Base-by-base conservation (phyloP, 1,140 invertebrate genomes). In the Aphidius ervi region DNA sequence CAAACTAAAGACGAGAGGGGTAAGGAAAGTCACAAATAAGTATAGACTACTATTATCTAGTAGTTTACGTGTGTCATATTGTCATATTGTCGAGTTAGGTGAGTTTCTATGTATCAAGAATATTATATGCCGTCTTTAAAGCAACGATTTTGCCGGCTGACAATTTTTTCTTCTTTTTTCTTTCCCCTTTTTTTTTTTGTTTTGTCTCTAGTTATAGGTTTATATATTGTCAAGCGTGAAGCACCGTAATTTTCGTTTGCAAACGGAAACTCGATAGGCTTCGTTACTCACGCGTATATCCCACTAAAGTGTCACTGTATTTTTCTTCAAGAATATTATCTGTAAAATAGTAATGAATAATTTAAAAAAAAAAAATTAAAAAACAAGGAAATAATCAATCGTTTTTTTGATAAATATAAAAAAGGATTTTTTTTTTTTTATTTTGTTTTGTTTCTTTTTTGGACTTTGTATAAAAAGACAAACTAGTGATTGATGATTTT, bases 261-360 rank as follows among this genome's bases (percentile, higher is more conserved):
- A 37, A 52, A 47, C 47, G 40, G 47, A 59, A 50, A 59, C 49
- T 50, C 57, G 57, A 59, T 59, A 50, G 57, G 57, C 57, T 59
- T 59, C 47, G 49, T 46, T 59, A 59, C 49, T 50, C 49, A 59
- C 47, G 49, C 49, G 47, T 59, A 59, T 43, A 43, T 59, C 10
- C 23, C 23, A 31, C 23, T 31, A 31, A 31, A 31, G 23, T 31
- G 23, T 31, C 23, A 31, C 23, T 31, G 23, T 31, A 31, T 31
- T 23, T 54, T 54, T 40, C 41, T 58, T 47, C n/a, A 46, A 48
- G 16, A 10, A 54, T 10, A 54, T 54, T 9, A 10, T 39, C 20
- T 7, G 3, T n/a, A 20, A 49, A 16, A 23, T 6, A 8, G 1
- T 16, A 37, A 39, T 4, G 16, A 8, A 20, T 37, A 2, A 16